Conservation (phyloP, 2,797 vertebrate genomes). For the Garrulus glandarius region DNA sequence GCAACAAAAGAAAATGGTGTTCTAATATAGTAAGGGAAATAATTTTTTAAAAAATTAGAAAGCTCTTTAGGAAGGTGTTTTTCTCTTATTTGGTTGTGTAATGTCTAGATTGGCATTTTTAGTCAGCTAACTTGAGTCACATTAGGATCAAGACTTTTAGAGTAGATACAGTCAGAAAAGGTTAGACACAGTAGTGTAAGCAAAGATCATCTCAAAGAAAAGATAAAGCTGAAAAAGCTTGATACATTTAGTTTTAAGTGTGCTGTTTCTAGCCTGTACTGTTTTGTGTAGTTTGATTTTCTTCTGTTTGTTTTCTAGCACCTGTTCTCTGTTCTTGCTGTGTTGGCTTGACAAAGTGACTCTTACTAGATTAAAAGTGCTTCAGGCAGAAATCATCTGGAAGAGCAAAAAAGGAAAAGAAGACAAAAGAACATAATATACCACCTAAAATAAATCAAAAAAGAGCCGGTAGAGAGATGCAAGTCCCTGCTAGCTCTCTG, state of each 20-base stretch:
- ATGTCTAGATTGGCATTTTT: neutral
- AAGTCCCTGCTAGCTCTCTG: neutral
- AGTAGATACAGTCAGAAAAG: neutral
- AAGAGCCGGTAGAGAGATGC: neutral
- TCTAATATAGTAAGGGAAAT: neutral
- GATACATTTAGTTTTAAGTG: neutral
- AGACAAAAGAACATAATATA: neutral
- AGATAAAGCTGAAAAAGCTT: neutral
- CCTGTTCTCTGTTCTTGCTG: neutral
- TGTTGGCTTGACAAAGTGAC: neutral
- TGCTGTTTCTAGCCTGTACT: neutral
- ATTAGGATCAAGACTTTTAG: neutral
- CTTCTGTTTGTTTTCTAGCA: neutral
- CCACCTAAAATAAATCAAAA: neutral
- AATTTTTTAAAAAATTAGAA: neutral
- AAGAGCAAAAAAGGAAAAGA: neutral
- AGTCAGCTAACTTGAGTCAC: neutral
- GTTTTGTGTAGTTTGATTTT: neutral
- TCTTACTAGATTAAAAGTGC: slow-evolving; percentile 16
- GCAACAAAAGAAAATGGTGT: neutral
- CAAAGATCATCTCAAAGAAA: neutral
- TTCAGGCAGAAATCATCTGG: neutral
- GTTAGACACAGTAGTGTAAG: neutral
- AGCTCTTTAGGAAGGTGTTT: neutral
- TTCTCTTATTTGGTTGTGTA: neutral